Evolutionary conservation across 1,140 invertebrate genomes (phyloP).

Genomic region (Musca vetustissima): DNA sequence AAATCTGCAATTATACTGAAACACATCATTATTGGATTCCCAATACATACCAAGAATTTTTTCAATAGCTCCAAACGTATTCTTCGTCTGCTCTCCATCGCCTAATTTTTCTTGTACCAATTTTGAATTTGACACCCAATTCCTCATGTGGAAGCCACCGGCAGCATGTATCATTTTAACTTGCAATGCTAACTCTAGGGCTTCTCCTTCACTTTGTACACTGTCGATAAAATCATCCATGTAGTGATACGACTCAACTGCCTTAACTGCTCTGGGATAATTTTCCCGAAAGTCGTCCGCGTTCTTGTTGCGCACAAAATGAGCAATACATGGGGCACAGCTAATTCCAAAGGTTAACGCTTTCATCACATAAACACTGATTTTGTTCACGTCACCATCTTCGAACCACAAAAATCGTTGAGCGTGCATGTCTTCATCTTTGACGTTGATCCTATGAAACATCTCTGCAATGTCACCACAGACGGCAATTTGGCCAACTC

Average conservation of each 20-base stretch:
- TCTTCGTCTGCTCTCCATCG: too few relatives aligned
- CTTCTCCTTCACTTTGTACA: background rate
- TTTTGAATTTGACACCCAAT: background rate
- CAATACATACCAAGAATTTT: background rate
- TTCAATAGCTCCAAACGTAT: background rate
- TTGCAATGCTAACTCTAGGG: background rate
- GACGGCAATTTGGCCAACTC: conserved; percentile 35
- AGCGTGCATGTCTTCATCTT: conserved; percentile 15
- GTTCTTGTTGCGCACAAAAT: conserved; percentile 14
- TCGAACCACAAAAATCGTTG: conserved; percentile 23
- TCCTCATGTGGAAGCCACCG: background rate
- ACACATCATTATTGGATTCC: background rate
- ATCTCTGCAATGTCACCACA: conserved; percentile 42
- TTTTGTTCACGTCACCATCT: background rate
- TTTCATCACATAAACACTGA: conserved; percentile 3
- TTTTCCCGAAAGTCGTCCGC: background rate
- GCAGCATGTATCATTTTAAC: background rate
- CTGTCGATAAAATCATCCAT: conserved; percentile 10
- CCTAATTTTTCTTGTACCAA: too few relatives aligned
- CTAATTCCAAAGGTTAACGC: conserved; percentile 3
- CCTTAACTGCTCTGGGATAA: conserved; percentile 6
- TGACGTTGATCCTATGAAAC: conserved; percentile 40
- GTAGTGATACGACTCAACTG: background rate
- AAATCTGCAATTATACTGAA: conserved; percentile 17
- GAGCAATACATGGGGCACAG: conserved; percentile 11